A percentile compares a stretch with the other conserved stretches of the same genome.
Conservation (phyloP, 2,113 vertebrate genomes). For the Eulemur macaco region DNA sequence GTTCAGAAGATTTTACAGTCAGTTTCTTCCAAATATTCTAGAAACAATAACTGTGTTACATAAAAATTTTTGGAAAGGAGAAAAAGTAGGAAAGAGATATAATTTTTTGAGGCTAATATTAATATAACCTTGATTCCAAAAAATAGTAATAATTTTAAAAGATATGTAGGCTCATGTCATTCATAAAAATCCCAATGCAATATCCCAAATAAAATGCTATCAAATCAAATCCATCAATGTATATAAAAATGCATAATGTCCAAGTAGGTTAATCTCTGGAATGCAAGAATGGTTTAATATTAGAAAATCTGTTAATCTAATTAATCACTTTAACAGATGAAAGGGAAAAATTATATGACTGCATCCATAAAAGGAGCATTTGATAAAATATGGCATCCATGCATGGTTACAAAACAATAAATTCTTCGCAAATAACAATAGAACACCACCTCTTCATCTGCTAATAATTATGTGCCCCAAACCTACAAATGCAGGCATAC, state of each 20-base stretch:
- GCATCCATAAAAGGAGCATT: neutral
- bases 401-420: neutral
- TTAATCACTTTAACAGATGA: neutral
- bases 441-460: neutral
- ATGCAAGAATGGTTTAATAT: neutral
- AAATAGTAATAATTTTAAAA: neutral
- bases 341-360: neutral
- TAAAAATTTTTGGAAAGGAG: neutral
- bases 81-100: neutral
- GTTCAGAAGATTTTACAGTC: neutral
- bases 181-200: neutral
- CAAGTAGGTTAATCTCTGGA: neutral
- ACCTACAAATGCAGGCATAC: neutral
- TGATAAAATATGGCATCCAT: neutral
- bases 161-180: neutral
- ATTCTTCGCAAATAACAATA: neutral
- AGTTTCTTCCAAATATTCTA: neutral
- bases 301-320: neutral
- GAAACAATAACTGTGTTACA: neutral
- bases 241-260: neutral
- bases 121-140: neutral
- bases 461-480: neutral
- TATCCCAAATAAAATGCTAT: neutral
- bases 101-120: neutral
- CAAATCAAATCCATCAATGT: neutral